A percentile compares a stretch with the other conserved stretches of the same genome.
phyloP scores from a whole-genome alignment of 92 coral and sea anemone species.

The Chrysogorgia sp. region DNA sequence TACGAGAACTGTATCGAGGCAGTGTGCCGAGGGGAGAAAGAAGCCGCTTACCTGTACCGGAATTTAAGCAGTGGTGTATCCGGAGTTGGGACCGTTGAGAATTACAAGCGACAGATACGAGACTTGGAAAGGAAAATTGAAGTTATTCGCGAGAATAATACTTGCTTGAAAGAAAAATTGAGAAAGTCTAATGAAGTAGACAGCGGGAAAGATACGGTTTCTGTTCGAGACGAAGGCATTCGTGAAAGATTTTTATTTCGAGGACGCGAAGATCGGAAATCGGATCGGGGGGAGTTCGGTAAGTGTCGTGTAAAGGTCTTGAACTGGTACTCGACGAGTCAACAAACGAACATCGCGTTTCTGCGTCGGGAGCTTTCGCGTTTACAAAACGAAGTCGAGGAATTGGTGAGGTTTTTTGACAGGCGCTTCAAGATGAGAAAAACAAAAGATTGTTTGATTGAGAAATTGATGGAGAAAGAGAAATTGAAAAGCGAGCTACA shows the following conservation, averaged over 20 bases:
- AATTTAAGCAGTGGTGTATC: conserved; percentile 11
- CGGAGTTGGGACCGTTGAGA: conserved; percentile 1
- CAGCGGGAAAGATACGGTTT: background rate
- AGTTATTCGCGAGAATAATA: conserved; percentile 6
- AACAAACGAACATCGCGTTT: conserved; percentile 26
- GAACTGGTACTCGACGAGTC: background rate
- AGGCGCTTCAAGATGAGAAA: conserved; percentile 17
- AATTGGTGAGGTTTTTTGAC: conserved; percentile 24
- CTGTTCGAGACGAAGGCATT: background rate
- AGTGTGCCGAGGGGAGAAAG: conserved; percentile 5
- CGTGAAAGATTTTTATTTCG: background rate
- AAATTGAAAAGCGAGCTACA: background rate
- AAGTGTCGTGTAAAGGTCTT: conserved; percentile 30
- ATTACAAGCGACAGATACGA: conserved; percentile 5
- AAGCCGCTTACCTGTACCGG: conserved; percentile 6
- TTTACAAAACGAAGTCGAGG: conserved; percentile 8
- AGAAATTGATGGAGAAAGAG: conserved; percentile 33
- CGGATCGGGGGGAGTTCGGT: background rate
- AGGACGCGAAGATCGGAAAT: background rate
- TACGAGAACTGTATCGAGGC: conserved; percentile 29
- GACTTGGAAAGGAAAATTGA: conserved; percentile 15
- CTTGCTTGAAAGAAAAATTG: background rate
- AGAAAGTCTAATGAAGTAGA: background rate
- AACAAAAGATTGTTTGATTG: conserved; percentile 14
- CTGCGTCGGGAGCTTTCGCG: conserved; percentile 12